These are phyloP conservation scores for Lasioglossum oenotherae DNA, from an alignment of 2,888 invertebrate genomes.

Conservation along the genomic window DNA sequence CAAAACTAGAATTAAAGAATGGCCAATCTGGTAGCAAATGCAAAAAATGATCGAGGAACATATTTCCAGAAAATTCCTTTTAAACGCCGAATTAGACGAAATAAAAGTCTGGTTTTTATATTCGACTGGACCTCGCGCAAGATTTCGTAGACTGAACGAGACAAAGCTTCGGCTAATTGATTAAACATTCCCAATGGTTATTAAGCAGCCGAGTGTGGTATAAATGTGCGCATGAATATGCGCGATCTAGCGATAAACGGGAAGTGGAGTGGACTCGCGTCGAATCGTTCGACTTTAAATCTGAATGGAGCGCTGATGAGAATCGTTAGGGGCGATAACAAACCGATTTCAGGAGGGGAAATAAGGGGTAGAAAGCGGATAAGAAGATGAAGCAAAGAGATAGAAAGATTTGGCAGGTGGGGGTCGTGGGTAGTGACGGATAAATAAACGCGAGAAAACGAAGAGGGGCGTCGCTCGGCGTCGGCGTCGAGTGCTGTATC, in stretches of 20 bases:
- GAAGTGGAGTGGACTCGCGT: neutral
- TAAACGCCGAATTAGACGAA: too few relatives aligned
- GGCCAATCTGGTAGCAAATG: too few relatives aligned
- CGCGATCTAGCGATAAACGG: neutral
- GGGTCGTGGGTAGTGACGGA: constrained; percentile 38
- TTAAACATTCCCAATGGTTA: neutral
- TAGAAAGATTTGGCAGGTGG: constrained; percentile 44
- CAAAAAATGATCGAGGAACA: too few relatives aligned
- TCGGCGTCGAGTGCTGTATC: constrained; percentile 14
- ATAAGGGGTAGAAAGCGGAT: neutral
- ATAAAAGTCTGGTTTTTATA: too few relatives aligned
- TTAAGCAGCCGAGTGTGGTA: neutral
- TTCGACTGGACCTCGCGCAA: too few relatives aligned
- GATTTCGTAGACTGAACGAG: neutral
- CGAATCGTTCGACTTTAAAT: constrained; percentile 9
- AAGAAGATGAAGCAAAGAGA: constrained; percentile 24
- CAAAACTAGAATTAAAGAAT: too few relatives aligned
- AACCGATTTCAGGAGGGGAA: constrained; percentile 9
- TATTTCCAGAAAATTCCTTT: too few relatives aligned
- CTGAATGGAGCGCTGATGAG: constrained; percentile 47
- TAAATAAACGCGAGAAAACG: constrained; percentile 56
- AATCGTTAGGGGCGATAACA: constrained; percentile 31
- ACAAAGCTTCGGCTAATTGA: neutral
- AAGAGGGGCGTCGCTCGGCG: neutral
- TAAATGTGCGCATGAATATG: neutral